Percentiles rank a stretch among this genome's conserved stretches.
These are phyloP conservation scores for Anguilla japonica DNA, from an alignment of 2,113 vertebrate species.

Conservation along the genomic window DNA sequence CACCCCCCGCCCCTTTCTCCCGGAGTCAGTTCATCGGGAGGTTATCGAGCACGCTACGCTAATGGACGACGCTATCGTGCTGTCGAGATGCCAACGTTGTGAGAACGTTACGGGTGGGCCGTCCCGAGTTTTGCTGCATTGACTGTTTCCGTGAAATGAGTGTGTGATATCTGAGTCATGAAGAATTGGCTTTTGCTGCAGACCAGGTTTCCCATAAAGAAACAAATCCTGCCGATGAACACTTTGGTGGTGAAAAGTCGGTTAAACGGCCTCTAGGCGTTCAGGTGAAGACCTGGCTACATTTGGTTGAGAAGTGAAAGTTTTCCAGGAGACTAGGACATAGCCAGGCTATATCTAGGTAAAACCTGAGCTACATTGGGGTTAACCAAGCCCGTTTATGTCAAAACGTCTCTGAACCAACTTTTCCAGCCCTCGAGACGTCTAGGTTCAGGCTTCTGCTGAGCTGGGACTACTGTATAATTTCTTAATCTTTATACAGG, in stretches of 20 bases:
- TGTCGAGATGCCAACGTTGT: not conserved
- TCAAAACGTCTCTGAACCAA: too few relatives aligned
- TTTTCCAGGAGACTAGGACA: too few relatives aligned
- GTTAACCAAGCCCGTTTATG: too few relatives aligned
- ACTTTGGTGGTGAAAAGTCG: too few relatives aligned
- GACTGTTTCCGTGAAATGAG: not conserved
- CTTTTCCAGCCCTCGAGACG: too few relatives aligned
- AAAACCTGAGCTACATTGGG: too few relatives aligned
- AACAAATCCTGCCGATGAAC: not conserved
- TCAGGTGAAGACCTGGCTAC: too few relatives aligned
- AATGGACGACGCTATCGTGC: not conserved
- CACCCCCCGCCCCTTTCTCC: not conserved
- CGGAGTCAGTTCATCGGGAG: not conserved
- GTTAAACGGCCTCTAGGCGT: too few relatives aligned
- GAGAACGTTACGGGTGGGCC: not conserved
- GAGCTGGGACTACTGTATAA: conserved; percentile 33
- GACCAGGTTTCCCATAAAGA: conserved; percentile 33
- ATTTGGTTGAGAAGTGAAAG: too few relatives aligned
- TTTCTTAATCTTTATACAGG: conserved; percentile 36
- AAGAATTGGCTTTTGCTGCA: conserved; percentile 4
- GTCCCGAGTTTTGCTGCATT: not conserved
- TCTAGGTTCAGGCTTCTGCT: too few relatives aligned
- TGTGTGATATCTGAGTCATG: not conserved
- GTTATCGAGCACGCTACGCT: not conserved
- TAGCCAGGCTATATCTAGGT: too few relatives aligned